Percentiles rank a stretch among this genome's conserved stretches.
phyloP scores from a whole-genome alignment of 2,888 invertebrate species.

The Schizotus pectinicornis region DNA sequence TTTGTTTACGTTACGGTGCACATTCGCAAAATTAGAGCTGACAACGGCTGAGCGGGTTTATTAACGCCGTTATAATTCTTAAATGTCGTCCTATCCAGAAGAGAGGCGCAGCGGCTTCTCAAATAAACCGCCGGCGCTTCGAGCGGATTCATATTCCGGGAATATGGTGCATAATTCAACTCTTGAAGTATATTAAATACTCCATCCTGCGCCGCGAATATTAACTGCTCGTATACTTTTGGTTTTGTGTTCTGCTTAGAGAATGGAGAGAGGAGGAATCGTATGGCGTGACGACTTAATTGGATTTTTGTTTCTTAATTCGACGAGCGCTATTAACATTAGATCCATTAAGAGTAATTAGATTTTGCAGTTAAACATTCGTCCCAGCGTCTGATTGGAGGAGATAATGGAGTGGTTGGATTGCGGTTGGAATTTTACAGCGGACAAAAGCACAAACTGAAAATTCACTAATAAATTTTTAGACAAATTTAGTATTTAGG shows the following conservation, averaged over 20 bases:
- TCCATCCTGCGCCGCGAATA: slow-evolving; percentile 6
- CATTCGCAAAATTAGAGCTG: slow-evolving; percentile 16
- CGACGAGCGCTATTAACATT: no score
- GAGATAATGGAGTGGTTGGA: no score
- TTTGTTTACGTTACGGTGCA: slow-evolving; percentile 17
- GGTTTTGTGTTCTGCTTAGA: neutral
- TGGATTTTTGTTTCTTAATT: no score
- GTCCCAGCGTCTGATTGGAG: no score
- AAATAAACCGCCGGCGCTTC: slow-evolving; percentile 9
- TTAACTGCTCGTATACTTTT: slow-evolving; percentile 9
- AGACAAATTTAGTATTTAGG: no score
- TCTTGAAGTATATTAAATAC: slow-evolving; percentile 25
- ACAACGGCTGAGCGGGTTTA: slow-evolving; percentile 20
- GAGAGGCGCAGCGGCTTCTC: slow-evolving; percentile 8
- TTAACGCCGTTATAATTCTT: slow-evolving; percentile 24
- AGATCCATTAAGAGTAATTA: no score
- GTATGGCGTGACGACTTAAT: no score
- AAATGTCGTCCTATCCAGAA: slow-evolving; percentile 10
- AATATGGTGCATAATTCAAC: slow-evolving; percentile 16
- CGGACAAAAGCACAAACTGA: no score
- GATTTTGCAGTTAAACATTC: no score
- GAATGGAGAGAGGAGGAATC: no score
- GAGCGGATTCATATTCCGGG: slow-evolving; percentile 20
- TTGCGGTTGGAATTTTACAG: no score
- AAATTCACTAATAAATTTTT: no score